Evolutionary conservation across 2,797 vertebrate species (phyloP), one percentile per base, ranked within the genome.

Genomic region (Megaceryle alcyon): DNA sequence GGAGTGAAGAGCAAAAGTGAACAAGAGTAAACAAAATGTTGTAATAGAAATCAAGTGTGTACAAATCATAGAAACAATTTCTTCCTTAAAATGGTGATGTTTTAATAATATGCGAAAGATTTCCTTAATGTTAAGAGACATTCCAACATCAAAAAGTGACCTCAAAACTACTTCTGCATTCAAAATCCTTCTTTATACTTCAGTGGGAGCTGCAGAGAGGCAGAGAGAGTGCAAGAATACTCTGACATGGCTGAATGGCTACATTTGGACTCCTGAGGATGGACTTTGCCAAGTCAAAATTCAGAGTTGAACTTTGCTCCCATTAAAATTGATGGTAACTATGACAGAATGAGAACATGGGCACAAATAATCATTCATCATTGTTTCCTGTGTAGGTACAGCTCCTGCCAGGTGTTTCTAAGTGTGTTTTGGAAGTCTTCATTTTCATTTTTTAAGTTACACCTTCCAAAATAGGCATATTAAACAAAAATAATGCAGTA

Each of bases 161-260:
- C 63, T 18, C n/a, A 35, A 56, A 66, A 56, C 21, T 46, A 46
- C 23, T 48, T 73, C 48, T 57, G 26, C 29, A 63, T 78, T 90
- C 46, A 28, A 17, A 71, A 44, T 31, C 33, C 28, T 68, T 68
- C 37, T n/a, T 68, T 73, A 16, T 31, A 23, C 63, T 78, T 33
- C 22, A 35, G 12, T 15, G 20, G 11, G n/a, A 69, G 37, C 14
- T 68, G 35, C 21, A 66, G 71, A 44, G 53, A 48, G 43, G 28
- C 64, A 81, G 73, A 41, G 31, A 23, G 28, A 56, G 26, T 0
- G 0, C 0, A 4, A 53, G 21, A 65, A 41, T 0, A 1, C 26
- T 14, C 21, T 31, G 22, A 39, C 8, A 12, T 31, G 56, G 13
- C 31, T 59, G 29, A 70, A 29, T 19, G 26, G 12, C 8, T 31